Evolutionary conservation across 2,113 vertebrate species (phyloP), one percentile per base, ranked within the genome.

Genomic region (Misgurnus anguillicaudatus): DNA sequence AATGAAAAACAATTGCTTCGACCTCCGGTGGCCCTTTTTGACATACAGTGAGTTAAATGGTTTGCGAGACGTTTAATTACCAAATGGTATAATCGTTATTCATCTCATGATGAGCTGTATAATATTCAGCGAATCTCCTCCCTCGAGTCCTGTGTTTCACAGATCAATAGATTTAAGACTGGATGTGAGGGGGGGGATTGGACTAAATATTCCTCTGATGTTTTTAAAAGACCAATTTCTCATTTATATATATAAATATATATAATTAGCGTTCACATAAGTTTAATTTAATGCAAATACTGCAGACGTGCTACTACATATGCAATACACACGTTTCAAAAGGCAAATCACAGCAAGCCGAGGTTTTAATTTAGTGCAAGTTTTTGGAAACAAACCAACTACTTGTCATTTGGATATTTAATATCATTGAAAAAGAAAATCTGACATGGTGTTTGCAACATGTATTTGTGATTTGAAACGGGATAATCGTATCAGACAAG

Each of bases 11-110:
- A 92, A 83, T 83, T 86, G 75, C 61, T 69, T 88, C 90, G 91
- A 95, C 93, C 94, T 94, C 92, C 86, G 89, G 93, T 93, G 93
- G 94, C 93, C 94, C 94, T 91, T 94, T 88, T 86, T 93, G 92
- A 94, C 85, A 64, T 91, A 89, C 87, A 93, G 90, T 95, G 93
- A 95, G 90, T 95, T 96, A 95, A 96, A 95, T 95, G 94, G 92
- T 95, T 96, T 96, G 92, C 94, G 96, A 95, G 94, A 95, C 66
- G 87, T 95, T 97, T 98, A 98, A 97, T 97, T 97, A 96, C 93
- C 93, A 95, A 96, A 94, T 93, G 91, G 93, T 94, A 92, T 94
- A 94, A 95, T 97, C 93, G 93, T 95, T 95, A 94, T 94, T 98
- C 94, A 96, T 96, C 94, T 96, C 94, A 94, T 97, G 94, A 96